These are phyloP conservation scores for Polyommatus iphigenia DNA, from an alignment of 2,888 invertebrate genomes.

Conservation along the genomic window DNA sequence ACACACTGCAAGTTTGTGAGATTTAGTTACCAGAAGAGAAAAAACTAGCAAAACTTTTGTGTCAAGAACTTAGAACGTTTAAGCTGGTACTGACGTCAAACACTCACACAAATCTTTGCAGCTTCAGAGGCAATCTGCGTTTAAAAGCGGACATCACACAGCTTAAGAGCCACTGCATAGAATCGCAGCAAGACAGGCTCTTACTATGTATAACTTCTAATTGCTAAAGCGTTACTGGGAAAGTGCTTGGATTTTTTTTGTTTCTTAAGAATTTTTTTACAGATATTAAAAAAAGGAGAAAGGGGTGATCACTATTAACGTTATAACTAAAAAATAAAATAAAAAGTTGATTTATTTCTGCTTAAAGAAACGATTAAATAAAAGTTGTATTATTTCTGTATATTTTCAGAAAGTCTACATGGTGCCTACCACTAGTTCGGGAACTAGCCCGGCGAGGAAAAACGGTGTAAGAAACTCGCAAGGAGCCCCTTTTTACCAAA, in stretches of 20 bases:
- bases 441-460: too few relatives aligned
- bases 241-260: not conserved
- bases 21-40: not conserved
- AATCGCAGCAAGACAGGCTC: not conserved
- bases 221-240: not conserved
- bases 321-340: too few relatives aligned
- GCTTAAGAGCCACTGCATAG: not conserved
- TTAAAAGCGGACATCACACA: not conserved
- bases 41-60: not conserved
- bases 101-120: constrained; percentile 6
- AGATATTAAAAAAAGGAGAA: too few relatives aligned
- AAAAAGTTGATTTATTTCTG: too few relatives aligned
- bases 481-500: too few relatives aligned
- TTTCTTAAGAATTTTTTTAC: not conserved
- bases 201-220: not conserved
- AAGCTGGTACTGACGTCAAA: not conserved
- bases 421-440: too few relatives aligned
- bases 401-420: too few relatives aligned
- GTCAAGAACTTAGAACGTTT: constrained; percentile 10
- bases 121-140: not conserved
- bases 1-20: not conserved
- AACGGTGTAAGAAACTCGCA: too few relatives aligned
- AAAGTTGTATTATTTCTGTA: too few relatives aligned
- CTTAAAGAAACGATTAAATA: too few relatives aligned
- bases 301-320: too few relatives aligned